Conservation (phyloP, 2,888 invertebrate genomes). For the Temnothorax unifasciatus region DNA sequence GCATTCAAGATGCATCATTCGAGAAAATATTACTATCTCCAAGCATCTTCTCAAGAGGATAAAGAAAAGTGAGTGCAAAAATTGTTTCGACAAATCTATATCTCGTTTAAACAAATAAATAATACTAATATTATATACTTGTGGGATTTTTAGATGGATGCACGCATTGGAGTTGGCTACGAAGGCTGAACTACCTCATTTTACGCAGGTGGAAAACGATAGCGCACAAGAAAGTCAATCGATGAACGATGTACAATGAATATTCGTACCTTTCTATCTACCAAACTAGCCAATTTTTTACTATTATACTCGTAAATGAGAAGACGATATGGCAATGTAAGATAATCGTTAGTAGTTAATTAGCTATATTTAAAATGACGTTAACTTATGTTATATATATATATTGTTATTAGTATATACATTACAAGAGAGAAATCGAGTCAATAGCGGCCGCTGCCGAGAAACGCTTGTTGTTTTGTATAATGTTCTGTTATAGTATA, state of each 20-base stretch:
- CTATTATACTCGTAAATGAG: conserved; percentile 63
- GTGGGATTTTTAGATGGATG: conserved; percentile 85
- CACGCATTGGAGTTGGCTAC: conserved; percentile 86
- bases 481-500: conserved; percentile 81
- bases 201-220: conserved; percentile 64
- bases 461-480: conserved; percentile 85
- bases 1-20: conserved; percentile 87
- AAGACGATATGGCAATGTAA: conserved; percentile 70
- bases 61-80: conserved; percentile 84
- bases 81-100: not conserved
- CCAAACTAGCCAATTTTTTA: conserved; percentile 81
- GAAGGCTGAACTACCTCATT: conserved; percentile 86
- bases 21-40: conserved; percentile 87
- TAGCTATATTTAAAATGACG: conserved; percentile 79
- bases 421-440: conserved; percentile 69
- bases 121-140: conserved; percentile 5
- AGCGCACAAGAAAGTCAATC: conserved; percentile 79
- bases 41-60: conserved; percentile 86
- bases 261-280: conserved; percentile 76
- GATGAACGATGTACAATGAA: conserved; percentile 73
- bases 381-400: conserved; percentile 81
- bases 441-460: conserved; percentile 79
- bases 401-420: conserved; percentile 49
- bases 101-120: not conserved
- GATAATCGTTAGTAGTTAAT: conserved; percentile 81